A percentile compares a stretch with the other conserved stretches of the same genome.
phyloP scores from a whole-genome alignment of 2,888 invertebrate species.

The Sinhomidia bicolor region DNA sequence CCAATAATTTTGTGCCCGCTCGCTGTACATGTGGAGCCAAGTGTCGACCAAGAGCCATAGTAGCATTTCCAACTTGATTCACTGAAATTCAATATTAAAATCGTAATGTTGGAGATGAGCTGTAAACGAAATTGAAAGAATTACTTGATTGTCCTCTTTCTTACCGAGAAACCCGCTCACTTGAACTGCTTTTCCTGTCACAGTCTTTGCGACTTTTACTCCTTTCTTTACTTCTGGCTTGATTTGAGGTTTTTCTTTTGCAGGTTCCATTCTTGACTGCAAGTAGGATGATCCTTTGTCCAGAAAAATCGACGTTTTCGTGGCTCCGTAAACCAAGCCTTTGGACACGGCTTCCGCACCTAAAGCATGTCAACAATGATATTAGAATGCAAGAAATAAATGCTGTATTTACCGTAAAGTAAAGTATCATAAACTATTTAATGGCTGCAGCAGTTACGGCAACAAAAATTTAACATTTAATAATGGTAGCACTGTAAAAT shows the following conservation, averaged over 20 bases:
- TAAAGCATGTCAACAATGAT: slow-evolving; percentile 79
- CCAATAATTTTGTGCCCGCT: slow-evolving; percentile 85
- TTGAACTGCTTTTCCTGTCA: slow-evolving; percentile 86
- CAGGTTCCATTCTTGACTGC: slow-evolving; percentile 84
- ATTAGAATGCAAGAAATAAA: background rate
- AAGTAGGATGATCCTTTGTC: slow-evolving; percentile 85
- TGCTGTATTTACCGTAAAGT: background rate
- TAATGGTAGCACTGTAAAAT: background rate
- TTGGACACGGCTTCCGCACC: slow-evolving; percentile 87
- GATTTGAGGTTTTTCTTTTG: slow-evolving; percentile 83
- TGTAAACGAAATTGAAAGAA: no score
- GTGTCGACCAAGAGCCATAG: slow-evolving; percentile 86
- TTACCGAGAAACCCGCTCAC: slow-evolving; percentile 87
- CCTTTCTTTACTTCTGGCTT: slow-evolving; percentile 84
- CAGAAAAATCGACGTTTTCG: slow-evolving; percentile 86
- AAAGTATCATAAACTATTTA: background rate
- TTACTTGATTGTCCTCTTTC: no score
- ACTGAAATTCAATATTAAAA: slow-evolving; percentile 81
- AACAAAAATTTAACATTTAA: slow-evolving; percentile 23
- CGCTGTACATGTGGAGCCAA: slow-evolving; percentile 87
- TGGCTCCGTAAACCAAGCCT: slow-evolving; percentile 86
- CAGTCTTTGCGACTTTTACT: slow-evolving; percentile 86
- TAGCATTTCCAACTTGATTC: slow-evolving; percentile 86
- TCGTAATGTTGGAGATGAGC: no score
- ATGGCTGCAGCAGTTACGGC: slow-evolving; percentile 35